Conservation (phyloP, 2,888 invertebrate genomes). For the Scaptomyza caliginosa region DNA sequence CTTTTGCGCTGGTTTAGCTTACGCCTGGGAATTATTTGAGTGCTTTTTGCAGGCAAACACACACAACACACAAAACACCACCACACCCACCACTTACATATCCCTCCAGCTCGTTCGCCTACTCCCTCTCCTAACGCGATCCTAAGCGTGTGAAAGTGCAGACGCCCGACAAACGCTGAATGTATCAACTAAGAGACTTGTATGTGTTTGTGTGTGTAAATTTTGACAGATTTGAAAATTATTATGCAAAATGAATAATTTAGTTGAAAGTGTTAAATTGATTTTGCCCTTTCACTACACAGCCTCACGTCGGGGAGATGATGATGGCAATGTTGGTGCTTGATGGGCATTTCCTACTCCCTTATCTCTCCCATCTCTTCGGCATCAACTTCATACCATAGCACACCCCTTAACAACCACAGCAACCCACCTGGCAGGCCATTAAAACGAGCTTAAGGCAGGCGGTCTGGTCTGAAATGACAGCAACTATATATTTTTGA, state of each 20-base stretch:
- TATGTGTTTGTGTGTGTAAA: conserved; percentile 48
- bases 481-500: conserved; percentile 38
- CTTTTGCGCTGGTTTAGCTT: conserved; percentile 77
- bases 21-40: conserved; percentile 79
- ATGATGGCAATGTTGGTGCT: conserved; percentile 53
- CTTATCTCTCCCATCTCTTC: neutral
- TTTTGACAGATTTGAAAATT: conserved; percentile 82
- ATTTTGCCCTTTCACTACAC: conserved; percentile 74
- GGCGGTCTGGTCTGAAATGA: conserved; percentile 16
- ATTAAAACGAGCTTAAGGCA: conserved; percentile 53
- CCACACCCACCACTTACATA: neutral
- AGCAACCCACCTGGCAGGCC: conserved; percentile 43
- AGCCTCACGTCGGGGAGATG: conserved; percentile 28
- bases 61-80: neutral
- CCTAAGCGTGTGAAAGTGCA: conserved; percentile 76
- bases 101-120: conserved; percentile 2
- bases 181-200: conserved; percentile 61
- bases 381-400: neutral
- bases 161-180: conserved; percentile 67
- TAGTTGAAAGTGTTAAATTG: conserved; percentile 82
- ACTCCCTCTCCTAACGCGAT: conserved; percentile 36
- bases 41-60: conserved; percentile 61
- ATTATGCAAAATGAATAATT: conserved; percentile 82
- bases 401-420: neutral
- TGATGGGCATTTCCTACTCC: conserved; percentile 53